Conservation (phyloP, 1,140 invertebrate species). For the Agrilus planipennis region DNA sequence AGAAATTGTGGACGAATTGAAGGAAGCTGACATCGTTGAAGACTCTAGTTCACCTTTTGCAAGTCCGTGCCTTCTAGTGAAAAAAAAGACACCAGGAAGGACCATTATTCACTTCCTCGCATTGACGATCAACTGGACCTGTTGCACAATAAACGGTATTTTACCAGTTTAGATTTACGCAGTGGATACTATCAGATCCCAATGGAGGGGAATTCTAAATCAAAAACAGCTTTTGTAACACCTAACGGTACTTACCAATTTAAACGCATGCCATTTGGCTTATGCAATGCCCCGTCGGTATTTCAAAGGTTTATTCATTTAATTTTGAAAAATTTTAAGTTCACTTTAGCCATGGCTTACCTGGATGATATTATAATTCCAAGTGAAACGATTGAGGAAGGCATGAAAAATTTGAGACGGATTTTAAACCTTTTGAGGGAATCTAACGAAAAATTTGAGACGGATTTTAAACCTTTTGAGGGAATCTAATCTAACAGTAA, state of each 20-base stretch:
- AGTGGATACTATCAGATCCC: constrained; percentile 39
- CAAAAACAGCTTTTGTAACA: constrained; percentile 33
- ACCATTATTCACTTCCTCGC: constrained; percentile 35
- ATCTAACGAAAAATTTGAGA: neutral
- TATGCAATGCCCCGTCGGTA: constrained; percentile 6
- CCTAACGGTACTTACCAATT: constrained; percentile 33
- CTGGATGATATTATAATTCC: constrained; percentile 24
- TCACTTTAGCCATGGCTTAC: constrained; percentile 18
- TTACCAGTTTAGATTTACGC: constrained; percentile 31
- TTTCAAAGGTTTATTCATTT: constrained; percentile 8
- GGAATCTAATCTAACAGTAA: too few relatives aligned
- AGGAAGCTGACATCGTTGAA: too few relatives aligned
- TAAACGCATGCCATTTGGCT: constrained; percentile 31
- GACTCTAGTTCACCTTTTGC: too few relatives aligned
- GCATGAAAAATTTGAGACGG: constrained; percentile 2
- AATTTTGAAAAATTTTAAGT: constrained; percentile 9
- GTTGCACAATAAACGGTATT: constrained; percentile 26
- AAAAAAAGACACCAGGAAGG: constrained; percentile 32
- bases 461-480: neutral
- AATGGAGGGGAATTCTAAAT: constrained; percentile 15
- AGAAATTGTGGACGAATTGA: too few relatives aligned
- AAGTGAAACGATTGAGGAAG: constrained; percentile 21
- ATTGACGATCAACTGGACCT: constrained; percentile 35
- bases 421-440: neutral
- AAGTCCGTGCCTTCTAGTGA: too few relatives aligned